Percentiles rank a stretch among this genome's conserved stretches.
phyloP scores from a whole-genome alignment of 1,140 invertebrate species.

The Vanessa atalanta region DNA sequence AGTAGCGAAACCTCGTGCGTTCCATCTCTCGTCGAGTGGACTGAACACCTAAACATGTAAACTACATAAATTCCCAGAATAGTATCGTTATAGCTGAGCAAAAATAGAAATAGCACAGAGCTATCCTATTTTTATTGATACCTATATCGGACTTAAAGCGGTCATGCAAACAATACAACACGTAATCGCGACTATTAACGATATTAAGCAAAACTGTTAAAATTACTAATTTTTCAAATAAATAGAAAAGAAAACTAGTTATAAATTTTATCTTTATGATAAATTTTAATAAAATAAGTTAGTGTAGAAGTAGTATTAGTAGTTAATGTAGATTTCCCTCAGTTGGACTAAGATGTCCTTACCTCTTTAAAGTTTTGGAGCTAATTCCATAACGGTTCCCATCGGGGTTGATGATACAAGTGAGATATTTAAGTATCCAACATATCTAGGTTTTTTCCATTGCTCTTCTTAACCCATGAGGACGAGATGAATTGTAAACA shows the following conservation, averaged over 20 bases:
- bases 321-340: too few relatives aligned
- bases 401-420: too few relatives aligned
- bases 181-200: neutral
- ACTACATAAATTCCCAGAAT: slow-evolving; percentile 33
- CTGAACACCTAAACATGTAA: slow-evolving; percentile 30
- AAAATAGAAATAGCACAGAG: slow-evolving; percentile 37
- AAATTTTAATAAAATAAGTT: too few relatives aligned
- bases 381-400: too few relatives aligned
- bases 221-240: neutral
- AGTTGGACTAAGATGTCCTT: too few relatives aligned
- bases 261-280: too few relatives aligned
- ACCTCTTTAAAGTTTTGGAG: too few relatives aligned
- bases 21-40: slow-evolving; percentile 25
- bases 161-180: slow-evolving; percentile 12
- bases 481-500: too few relatives aligned
- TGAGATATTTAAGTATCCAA: too few relatives aligned
- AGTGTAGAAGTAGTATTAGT: too few relatives aligned
- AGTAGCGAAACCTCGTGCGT: slow-evolving; percentile 20
- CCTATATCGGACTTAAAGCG: slow-evolving; percentile 19
- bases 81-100: slow-evolving; percentile 26
- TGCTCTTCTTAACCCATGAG: too few relatives aligned
- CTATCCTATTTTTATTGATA: slow-evolving; percentile 37
- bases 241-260: neutral
- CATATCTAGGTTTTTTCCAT: too few relatives aligned
- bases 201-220: neutral